Evolutionary conservation across 2,113 vertebrate genomes (phyloP).

Genomic region (Lagopus leucura): DNA sequence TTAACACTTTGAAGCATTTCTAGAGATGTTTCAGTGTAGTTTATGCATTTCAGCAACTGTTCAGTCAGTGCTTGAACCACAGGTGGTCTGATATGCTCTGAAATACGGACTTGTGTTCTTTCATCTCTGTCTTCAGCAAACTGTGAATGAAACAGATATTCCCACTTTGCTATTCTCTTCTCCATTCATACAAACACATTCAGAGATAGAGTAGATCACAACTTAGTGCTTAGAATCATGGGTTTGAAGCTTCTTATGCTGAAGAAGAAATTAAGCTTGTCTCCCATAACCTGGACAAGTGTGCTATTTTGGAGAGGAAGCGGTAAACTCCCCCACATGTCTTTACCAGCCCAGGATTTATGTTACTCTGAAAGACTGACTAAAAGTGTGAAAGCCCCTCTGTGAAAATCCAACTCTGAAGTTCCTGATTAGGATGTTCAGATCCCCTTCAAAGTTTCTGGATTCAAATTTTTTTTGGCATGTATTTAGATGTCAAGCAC

Average conservation of each 20-base stretch:
- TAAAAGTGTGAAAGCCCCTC: not conserved
- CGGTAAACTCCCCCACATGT: not conserved
- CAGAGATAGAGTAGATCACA: not conserved
- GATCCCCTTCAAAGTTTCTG: not conserved
- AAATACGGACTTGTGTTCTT: not conserved
- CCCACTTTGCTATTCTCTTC: not conserved
- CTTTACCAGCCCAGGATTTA: not conserved
- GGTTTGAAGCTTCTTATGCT: not conserved
- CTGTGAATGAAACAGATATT: not conserved
- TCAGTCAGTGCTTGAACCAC: not conserved
- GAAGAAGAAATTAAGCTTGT: not conserved
- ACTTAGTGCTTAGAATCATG: not conserved
- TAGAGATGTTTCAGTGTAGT: not conserved
- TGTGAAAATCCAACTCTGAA: not conserved
- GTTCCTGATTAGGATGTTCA: not conserved
- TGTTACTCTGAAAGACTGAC: not conserved
- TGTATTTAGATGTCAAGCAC: not conserved
- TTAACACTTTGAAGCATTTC: not conserved
- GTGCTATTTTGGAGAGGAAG: not conserved
- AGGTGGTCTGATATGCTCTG: not conserved
- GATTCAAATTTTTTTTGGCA: not conserved
- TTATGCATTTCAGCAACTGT: not conserved
- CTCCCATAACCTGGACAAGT: not conserved
- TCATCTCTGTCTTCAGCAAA: not conserved
- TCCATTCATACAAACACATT: not conserved